Percentiles rank a stretch among this genome's conserved stretches.
Conservation (phyloP, 2,113 vertebrate genomes). For the Plestiodon gilberti region DNA sequence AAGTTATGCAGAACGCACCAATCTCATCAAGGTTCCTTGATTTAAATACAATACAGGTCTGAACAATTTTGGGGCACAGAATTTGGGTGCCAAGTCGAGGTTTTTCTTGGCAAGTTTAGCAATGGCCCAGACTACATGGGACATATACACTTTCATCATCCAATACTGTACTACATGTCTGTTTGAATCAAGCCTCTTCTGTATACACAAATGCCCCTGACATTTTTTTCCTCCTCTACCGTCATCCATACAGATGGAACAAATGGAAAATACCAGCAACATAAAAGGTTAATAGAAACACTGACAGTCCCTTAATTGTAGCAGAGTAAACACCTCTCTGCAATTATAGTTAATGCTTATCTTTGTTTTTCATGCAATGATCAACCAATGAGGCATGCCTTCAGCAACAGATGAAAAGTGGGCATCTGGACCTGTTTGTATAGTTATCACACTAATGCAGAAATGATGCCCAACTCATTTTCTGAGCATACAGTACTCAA, state of each 20-base stretch:
- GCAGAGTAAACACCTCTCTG: conserved; percentile 67
- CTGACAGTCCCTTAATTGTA: conserved; percentile 74
- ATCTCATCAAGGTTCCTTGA: too few species aligned
- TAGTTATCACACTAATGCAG: conserved; percentile 68
- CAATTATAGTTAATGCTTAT: conserved; percentile 76
- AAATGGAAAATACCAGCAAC: conserved; percentile 71
- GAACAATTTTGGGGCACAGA: too few species aligned
- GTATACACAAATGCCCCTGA: conserved; percentile 2
- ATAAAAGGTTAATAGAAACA: conserved; percentile 77
- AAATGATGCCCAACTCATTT: conserved; percentile 62
- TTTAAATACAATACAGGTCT: too few species aligned
- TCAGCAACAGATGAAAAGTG: conserved; percentile 60
- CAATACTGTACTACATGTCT: neutral
- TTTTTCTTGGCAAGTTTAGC: too few species aligned
- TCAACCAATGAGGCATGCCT: conserved; percentile 61
- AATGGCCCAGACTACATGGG: neutral
- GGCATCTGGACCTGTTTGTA: conserved; percentile 65
- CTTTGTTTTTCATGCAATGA: conserved; percentile 67
- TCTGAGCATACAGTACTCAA: conserved; percentile 37
- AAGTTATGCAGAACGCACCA: too few species aligned
- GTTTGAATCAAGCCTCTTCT: conserved; percentile 23
- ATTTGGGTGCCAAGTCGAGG: too few species aligned
- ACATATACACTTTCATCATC: neutral
- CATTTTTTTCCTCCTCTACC: conserved; percentile 50
- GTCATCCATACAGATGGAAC: conserved; percentile 49